Evolutionary conservation across 2,888 invertebrate species (phyloP), one percentile per base, ranked within the genome.

Genomic region (Beris morrisii): DNA sequence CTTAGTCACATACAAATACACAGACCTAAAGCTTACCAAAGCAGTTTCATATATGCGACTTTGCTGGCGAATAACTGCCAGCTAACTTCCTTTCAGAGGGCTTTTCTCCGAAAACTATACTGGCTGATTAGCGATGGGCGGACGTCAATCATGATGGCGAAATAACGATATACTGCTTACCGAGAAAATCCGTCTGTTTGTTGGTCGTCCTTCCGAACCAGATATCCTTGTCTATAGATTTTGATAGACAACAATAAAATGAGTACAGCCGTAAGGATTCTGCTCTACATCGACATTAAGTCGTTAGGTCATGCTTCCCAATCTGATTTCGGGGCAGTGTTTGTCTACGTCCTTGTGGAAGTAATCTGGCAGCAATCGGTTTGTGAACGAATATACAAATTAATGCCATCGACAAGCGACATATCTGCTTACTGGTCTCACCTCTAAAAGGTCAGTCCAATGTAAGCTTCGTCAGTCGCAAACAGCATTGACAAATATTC

Each of bases 81-180:
- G 22, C 22, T 22, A 22, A 22, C 22, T 22, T 22, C 22, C 22
- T 22, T 22, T 22, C 22, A 22, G 22, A 22, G 22, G 22, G 22
- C 56, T 13, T 43, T 6, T 6, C n/a, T 11, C 13, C 38, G 22
- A n/a, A 56, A 56, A 31, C 11, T 43, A 30, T 15, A 4, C 56
- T 15, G 31, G 43, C 22, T 12, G 43, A 31, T n/a, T 56, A 15
- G 38, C 44, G 56, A 38, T n/a, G 44, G 56, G 56, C 56, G 44
- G 56, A 56, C 44, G 56, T 56, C 56, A 56, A 56, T 56, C 56
- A 56, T 56, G 56, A 56, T 44, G 32, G 30, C 43, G 15, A 56
- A 56, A 56, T 32, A 56, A 56, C 56, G 56, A 22, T 22, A 56
- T 43, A 38, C 38, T 56, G 56, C 43, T 56, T 56, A 56, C 38